Conservation (phyloP, 2,113 vertebrate genomes). For the Hucho hucho region DNA sequence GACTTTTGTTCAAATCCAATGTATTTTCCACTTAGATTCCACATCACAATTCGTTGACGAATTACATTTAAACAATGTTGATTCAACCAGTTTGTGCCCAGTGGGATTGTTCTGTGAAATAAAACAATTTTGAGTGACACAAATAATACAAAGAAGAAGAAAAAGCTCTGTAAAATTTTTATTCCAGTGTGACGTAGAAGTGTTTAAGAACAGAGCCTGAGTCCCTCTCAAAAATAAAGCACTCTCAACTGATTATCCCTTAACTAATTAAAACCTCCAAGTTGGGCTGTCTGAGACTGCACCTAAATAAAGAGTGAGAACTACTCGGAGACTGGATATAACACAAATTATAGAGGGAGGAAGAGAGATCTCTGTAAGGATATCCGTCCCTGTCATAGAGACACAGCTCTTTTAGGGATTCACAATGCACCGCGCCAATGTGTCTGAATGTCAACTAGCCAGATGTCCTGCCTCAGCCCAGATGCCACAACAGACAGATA, state of each 20-base stretch:
- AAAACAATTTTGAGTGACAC: too few species aligned
- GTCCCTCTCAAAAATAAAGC: not conserved
- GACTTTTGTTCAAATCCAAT: too few species aligned
- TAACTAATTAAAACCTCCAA: slow-evolving; percentile 2
- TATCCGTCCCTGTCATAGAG: not conserved
- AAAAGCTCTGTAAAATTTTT: too few species aligned
- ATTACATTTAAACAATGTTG: too few species aligned
- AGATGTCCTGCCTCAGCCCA: not conserved
- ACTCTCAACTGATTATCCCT: not conserved
- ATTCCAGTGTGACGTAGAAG: too few species aligned
- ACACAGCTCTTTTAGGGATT: not conserved
- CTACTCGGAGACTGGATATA: not conserved
- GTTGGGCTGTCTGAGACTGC: not conserved
- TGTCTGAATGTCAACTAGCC: not conserved
- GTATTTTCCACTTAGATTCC: too few species aligned
- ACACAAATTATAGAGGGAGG: not conserved
- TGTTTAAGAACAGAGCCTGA: not conserved
- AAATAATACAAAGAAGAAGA: too few species aligned
- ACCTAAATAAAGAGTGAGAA: not conserved
- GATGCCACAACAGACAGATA: not conserved
- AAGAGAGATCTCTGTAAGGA: not conserved
- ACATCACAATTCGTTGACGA: too few species aligned
- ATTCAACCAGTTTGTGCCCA: too few species aligned
- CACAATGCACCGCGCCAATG: not conserved
- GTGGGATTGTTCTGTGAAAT: too few species aligned